A percentile compares a stretch with the other conserved stretches of the same genome.
These are phyloP conservation scores for Toxonevra muliebris DNA, from an alignment of 2,888 invertebrate species.

Conservation along the genomic window DNA sequence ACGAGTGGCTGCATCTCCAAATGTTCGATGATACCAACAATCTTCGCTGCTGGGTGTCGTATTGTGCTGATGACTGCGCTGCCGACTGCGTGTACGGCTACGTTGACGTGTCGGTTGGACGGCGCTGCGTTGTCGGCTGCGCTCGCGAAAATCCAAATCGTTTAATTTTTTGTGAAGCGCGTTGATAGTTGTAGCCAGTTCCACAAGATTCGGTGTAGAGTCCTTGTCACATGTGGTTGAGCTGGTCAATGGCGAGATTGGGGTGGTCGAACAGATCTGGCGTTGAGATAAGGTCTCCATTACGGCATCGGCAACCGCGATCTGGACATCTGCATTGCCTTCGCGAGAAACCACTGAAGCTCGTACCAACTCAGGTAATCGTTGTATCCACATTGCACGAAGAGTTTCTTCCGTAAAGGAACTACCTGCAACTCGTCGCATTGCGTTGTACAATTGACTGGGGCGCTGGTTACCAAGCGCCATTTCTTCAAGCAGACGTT, in stretches of 20 bases:
- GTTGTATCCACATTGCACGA: constrained; percentile 1
- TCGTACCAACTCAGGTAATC: neutral
- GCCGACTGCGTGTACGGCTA: neutral
- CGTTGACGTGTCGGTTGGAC: neutral
- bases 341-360: neutral
- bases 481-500: neutral
- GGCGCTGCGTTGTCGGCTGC: neutral
- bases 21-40: neutral
- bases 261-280: no score
- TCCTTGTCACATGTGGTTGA: no score
- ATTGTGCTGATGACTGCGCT: no score
- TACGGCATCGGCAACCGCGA: neutral
- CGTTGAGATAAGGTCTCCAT: neutral
- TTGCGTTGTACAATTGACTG: neutral
- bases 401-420: neutral
- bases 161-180: neutral
- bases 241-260: no score
- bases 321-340: neutral
- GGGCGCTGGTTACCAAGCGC: neutral
- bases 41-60: neutral
- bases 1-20: neutral
- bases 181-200: no score
- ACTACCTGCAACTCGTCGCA: constrained; percentile 1
- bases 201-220: no score
- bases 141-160: neutral